phyloP scores from a whole-genome alignment of 2,888 invertebrate species.

The Cyclophora punctaria region DNA sequence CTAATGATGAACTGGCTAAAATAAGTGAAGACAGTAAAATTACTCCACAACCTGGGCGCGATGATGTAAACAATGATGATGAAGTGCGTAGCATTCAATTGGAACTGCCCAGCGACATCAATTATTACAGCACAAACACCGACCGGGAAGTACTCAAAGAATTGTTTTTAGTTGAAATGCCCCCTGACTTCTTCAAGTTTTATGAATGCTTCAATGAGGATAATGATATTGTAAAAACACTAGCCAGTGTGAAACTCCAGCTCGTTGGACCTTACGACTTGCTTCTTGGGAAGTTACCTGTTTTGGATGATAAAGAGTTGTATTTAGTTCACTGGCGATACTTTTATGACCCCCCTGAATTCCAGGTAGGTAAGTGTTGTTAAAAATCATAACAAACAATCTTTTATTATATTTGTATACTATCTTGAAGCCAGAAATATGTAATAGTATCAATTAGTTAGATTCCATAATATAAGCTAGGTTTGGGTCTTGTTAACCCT shows the following conservation, averaged over 20 bases:
- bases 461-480: too few relatives aligned
- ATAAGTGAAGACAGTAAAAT: too few relatives aligned
- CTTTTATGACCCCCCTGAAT: conserved; percentile 95
- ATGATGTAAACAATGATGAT: too few relatives aligned
- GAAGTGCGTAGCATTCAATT: conserved; percentile 3
- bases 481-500: too few relatives aligned
- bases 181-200: conserved; percentile 90
- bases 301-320: conserved; percentile 71
- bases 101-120: conserved; percentile 37
- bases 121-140: conserved; percentile 55
- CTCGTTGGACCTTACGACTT: conserved; percentile 94
- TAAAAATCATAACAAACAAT: too few relatives aligned
- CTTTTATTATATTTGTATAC: too few relatives aligned
- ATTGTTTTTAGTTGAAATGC: conserved; percentile 90
- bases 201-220: conserved; percentile 82
- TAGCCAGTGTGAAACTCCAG: conserved; percentile 79
- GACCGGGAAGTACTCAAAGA: conserved; percentile 78
- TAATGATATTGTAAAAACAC: conserved; percentile 74
- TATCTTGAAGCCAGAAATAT: too few relatives aligned
- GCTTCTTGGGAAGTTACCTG: conserved; percentile 77
- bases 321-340: conserved; percentile 92
- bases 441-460: too few relatives aligned
- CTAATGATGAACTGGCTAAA: too few relatives aligned
- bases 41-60: too few relatives aligned
- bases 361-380: conserved; percentile 75